Evolutionary conservation across 2,113 vertebrate species (phyloP).

Genomic region (Neotoma lepida): DNA sequence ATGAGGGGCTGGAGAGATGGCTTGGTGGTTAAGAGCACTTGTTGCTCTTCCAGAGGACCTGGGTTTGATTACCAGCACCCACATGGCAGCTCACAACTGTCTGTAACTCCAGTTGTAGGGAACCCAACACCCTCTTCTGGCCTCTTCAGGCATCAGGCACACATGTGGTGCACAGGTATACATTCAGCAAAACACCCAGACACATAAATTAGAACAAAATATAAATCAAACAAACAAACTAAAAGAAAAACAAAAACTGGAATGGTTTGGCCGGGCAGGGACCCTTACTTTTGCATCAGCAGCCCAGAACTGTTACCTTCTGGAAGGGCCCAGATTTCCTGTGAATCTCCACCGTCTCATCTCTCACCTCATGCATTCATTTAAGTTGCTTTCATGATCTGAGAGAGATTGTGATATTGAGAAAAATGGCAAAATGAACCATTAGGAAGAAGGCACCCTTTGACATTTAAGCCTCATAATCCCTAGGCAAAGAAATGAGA

Average conservation of each 20-base stretch:
- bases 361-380: background rate
- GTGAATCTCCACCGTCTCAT: fast-evolving
- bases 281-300: background rate
- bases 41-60: background rate
- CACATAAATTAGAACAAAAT: background rate
- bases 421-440: background rate
- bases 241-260: background rate
- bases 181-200: background rate
- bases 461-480: background rate
- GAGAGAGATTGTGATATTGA: background rate
- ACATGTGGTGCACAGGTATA: background rate
- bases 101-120: background rate
- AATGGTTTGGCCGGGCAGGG: background rate
- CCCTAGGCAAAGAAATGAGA: background rate
- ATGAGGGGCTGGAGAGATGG: background rate
- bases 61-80: background rate
- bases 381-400: background rate
- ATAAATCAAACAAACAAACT: background rate
- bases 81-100: background rate
- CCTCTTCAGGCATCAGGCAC: background rate
- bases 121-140: background rate
- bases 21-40: background rate
- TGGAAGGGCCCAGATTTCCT: background rate
- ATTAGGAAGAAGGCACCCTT: background rate
- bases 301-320: background rate